These are phyloP conservation scores for Dione vanillae DNA, from an alignment of 2,888 invertebrate species.

Conservation along the genomic window DNA sequence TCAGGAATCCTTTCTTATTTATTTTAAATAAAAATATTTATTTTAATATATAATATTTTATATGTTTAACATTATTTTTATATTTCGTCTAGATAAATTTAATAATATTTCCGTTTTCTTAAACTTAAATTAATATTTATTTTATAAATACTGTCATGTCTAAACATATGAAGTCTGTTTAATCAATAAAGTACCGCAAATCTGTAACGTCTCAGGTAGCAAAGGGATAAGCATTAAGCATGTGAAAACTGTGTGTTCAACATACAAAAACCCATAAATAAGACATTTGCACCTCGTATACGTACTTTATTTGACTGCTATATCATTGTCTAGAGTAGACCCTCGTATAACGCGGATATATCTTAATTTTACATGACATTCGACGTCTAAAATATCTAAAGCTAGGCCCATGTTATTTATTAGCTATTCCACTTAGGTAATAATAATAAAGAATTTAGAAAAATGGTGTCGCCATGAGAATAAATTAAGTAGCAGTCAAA, in stretches of 20 bases:
- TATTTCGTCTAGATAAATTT: no score
- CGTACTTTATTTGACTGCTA: slow-evolving; percentile 68
- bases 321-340: slow-evolving; percentile 59
- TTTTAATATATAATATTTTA: no score
- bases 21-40: no score
- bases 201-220: slow-evolving; percentile 66
- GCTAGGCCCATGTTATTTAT: slow-evolving; percentile 9
- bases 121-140: no score
- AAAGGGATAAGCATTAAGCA: slow-evolving; percentile 74
- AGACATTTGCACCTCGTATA: slow-evolving; percentile 80
- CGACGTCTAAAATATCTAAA: slow-evolving; percentile 13
- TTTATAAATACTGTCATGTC: slow-evolving; percentile 37
- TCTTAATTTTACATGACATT: slow-evolving; percentile 11
- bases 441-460: not conserved
- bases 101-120: no score
- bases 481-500: not conserved
- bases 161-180: slow-evolving; percentile 50
- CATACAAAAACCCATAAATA: slow-evolving; percentile 78
- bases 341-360: slow-evolving; percentile 17
- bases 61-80: no score
- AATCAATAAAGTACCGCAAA: slow-evolving; percentile 59
- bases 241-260: slow-evolving; percentile 78
- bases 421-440: not conserved
- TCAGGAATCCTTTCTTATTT: no score
- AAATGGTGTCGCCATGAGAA: not conserved